Percentiles rank a stretch among this genome's conserved stretches.
These are phyloP conservation scores for Propsilocerus akamusi DNA, from an alignment of 1,140 invertebrate species.

Conservation along the genomic window DNA sequence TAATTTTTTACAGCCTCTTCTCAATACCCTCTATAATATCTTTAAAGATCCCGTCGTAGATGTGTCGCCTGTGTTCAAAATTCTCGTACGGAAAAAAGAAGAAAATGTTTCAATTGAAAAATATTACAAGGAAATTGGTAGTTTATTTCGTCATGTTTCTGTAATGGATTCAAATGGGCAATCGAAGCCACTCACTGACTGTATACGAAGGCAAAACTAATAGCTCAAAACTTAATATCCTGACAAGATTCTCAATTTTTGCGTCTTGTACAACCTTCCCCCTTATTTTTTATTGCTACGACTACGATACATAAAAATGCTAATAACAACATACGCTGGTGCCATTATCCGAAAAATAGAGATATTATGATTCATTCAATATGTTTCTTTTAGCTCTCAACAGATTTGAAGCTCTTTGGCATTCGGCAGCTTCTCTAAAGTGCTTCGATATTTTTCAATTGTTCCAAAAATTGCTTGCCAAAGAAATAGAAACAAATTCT, in stretches of 20 bases:
- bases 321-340: background rate
- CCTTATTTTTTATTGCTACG: too few relatives aligned
- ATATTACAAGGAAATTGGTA: conserved; percentile 4
- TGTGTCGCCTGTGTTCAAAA: background rate
- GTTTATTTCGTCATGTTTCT: conserved; percentile 3
- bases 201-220: too few relatives aligned
- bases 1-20: conserved; percentile 1
- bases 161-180: conserved; percentile 2
- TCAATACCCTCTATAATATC: too few relatives aligned
- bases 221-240: conserved; percentile 4
- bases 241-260: background rate
- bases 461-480: too few relatives aligned
- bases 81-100: background rate
- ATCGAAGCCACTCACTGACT: too few relatives aligned
- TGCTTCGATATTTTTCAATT: too few relatives aligned
- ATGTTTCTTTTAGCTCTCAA: background rate
- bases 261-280: background rate
- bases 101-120: conserved; percentile 1
- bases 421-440: too few relatives aligned
- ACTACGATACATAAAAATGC: conserved; percentile 3
- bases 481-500: too few relatives aligned
- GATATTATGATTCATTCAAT: conserved; percentile 4
- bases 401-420: too few relatives aligned
- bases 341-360: background rate
- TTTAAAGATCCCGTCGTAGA: too few relatives aligned